Conservation (phyloP, 2,888 invertebrate genomes). For the Ornithoptera priamus region DNA sequence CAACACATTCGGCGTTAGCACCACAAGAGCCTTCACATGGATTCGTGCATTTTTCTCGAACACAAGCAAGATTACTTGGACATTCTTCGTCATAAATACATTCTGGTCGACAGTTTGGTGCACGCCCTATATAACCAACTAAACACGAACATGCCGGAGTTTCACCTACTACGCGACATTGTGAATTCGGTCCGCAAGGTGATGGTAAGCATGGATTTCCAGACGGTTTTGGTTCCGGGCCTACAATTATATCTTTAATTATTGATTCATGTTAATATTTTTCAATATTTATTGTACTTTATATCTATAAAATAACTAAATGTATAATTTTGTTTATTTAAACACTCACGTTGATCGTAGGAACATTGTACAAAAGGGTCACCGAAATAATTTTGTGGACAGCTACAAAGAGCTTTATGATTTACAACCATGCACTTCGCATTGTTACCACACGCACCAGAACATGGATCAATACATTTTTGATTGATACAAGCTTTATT, state of each 20-base stretch:
- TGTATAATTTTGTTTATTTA: not conserved
- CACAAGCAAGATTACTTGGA: slow-evolving; percentile 89
- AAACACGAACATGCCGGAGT: slow-evolving; percentile 90
- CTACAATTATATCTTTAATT: slow-evolving; percentile 60
- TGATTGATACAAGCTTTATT: slow-evolving; percentile 89
- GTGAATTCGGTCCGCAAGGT: slow-evolving; percentile 91
- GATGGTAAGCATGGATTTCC: slow-evolving; percentile 89
- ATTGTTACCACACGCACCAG: slow-evolving; percentile 89
- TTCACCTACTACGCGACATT: slow-evolving; percentile 87
- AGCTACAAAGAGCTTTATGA: slow-evolving; percentile 92
- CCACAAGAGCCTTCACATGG: slow-evolving; percentile 94
- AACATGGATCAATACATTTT: slow-evolving; percentile 90
- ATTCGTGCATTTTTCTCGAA: slow-evolving; percentile 88
- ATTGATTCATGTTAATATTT: not conserved
- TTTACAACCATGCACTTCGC: slow-evolving; percentile 91
- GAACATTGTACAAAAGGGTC: slow-evolving; percentile 90
- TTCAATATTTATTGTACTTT: not conserved
- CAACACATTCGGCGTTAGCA: slow-evolving; percentile 86
- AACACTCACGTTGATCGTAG: slow-evolving; percentile 83
- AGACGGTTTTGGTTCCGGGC: slow-evolving; percentile 75
- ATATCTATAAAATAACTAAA: not conserved
- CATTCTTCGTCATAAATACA: slow-evolving; percentile 93
- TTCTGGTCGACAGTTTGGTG: slow-evolving; percentile 92
- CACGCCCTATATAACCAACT: slow-evolving; percentile 88
- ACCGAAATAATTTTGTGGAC: slow-evolving; percentile 86